Evolutionary conservation across 2,888 invertebrate species (phyloP).

Genomic region (Biston stratarius): DNA sequence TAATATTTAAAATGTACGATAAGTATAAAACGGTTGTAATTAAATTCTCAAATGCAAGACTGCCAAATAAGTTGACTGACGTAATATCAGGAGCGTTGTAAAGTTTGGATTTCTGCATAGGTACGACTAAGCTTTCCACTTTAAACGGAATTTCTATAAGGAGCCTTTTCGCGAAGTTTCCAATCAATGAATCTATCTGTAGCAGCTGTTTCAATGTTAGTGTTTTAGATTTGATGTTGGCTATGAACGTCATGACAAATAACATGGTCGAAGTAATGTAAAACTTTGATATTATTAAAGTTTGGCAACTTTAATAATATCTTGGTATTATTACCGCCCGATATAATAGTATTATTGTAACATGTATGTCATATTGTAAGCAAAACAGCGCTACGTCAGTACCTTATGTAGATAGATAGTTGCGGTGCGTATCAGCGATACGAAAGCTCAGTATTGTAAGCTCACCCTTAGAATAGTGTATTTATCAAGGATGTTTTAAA

Average conservation of each 20-base stretch:
- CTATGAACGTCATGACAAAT: constrained; percentile 26
- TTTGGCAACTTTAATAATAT: not conserved
- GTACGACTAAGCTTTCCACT: constrained; percentile 35
- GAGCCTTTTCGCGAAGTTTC: constrained; percentile 22
- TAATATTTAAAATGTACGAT: too few relatives aligned
- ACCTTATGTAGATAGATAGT: constrained; percentile 46
- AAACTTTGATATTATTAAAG: constrained; percentile 11
- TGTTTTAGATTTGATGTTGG: constrained; percentile 28
- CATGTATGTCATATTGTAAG: constrained; percentile 37
- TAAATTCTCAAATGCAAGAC: constrained; percentile 27
- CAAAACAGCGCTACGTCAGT: constrained; percentile 48
- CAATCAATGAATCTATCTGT: constrained; percentile 30
- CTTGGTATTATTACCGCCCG: constrained; percentile 3
- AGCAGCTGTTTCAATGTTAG: constrained; percentile 36
- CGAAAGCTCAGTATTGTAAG: constrained; percentile 17
- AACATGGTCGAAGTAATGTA: constrained; percentile 12
- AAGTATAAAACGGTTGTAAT: not conserved
- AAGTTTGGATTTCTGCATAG: constrained; percentile 44
- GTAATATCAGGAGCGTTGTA: constrained; percentile 43
- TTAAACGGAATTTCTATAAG: constrained; percentile 13
- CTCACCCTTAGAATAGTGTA: constrained; percentile 30
- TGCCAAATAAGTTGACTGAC: constrained; percentile 14
- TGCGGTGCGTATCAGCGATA: constrained; percentile 42
- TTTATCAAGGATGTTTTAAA: not conserved
- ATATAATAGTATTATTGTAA: constrained; percentile 31